Conservation (phyloP, 2,113 vertebrate genomes). For the Pteruthius melanotis region DNA sequence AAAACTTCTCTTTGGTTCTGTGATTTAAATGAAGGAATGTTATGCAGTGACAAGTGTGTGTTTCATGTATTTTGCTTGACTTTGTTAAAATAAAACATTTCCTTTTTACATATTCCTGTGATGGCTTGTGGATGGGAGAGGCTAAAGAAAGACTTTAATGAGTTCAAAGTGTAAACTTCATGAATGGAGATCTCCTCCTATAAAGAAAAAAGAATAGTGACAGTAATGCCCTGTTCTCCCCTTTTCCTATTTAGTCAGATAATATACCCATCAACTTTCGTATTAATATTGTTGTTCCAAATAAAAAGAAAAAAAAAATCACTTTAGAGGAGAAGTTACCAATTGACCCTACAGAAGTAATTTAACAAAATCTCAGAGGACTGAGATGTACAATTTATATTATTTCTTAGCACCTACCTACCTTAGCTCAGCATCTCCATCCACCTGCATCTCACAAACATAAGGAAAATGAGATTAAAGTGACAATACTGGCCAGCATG, state of each 20-base stretch:
- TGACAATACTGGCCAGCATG: not conserved
- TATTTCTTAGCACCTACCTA: not conserved
- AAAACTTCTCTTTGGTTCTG: not conserved
- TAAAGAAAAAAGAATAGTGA: not conserved
- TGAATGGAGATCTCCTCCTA: not conserved
- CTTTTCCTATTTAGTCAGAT: not conserved
- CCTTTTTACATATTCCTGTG: not conserved
- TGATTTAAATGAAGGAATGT: slow-evolving; percentile 35
- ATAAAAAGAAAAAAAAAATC: not conserved
- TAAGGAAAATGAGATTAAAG: not conserved
- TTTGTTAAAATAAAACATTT: slow-evolving; percentile 46
- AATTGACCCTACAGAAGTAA: not conserved
- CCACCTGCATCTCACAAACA: not conserved
- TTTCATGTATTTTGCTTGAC: slow-evolving; percentile 8
- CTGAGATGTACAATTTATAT: not conserved
- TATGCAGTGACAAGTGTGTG: not conserved
- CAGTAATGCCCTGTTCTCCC: not conserved
- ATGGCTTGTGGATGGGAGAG: not conserved
- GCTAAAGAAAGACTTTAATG: not conserved
- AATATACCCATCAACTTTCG: accelerated
- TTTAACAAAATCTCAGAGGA: not conserved
- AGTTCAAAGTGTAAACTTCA: not conserved
- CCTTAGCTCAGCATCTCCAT: not conserved
- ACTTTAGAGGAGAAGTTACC: not conserved
- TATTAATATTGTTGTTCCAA: not conserved